Evolutionary conservation across 2,888 invertebrate genomes (phyloP).

Genomic region (Sphecodes monilicornis): DNA sequence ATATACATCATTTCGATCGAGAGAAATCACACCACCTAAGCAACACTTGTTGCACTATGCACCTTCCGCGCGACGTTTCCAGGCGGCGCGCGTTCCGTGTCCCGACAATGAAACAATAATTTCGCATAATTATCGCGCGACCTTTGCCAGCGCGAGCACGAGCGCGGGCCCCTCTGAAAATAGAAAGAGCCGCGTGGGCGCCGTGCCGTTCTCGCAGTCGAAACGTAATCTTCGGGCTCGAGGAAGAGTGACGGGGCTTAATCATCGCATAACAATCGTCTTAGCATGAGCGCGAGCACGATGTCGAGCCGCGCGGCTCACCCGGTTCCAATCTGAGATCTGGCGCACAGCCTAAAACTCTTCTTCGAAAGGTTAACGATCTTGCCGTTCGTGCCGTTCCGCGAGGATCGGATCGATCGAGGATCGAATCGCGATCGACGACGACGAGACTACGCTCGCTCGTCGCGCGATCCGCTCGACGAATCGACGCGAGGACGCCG

Average conservation of each 20-base stretch:
- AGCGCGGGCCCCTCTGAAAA: slow-evolving; percentile 53
- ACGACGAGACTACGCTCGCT: not conserved
- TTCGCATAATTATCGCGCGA: slow-evolving; percentile 63
- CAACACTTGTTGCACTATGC: not conserved
- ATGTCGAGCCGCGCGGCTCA: slow-evolving; percentile 74
- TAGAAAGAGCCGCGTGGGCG: slow-evolving; percentile 64
- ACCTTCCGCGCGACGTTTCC: not conserved
- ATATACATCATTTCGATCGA: no score
- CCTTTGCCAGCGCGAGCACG: slow-evolving; percentile 48
- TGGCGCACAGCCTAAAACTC: slow-evolving; percentile 81
- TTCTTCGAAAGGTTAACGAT: slow-evolving; percentile 82
- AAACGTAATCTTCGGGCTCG: slow-evolving; percentile 38
- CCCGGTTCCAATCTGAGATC: slow-evolving; percentile 82
- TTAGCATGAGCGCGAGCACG: slow-evolving; percentile 50
- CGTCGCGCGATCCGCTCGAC: not conserved
- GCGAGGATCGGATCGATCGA: slow-evolving; percentile 62
- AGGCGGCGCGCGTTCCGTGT: not conserved
- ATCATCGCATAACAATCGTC: slow-evolving; percentile 73
- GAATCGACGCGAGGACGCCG: slow-evolving; percentile 5
- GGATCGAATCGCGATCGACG: slow-evolving; percentile 40
- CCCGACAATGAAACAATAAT: slow-evolving; percentile 13
- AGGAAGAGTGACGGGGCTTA: slow-evolving; percentile 43
- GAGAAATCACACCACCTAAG: no score
- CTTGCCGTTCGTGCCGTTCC: slow-evolving; percentile 65
- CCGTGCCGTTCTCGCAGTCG: slow-evolving; percentile 36